These are phyloP conservation scores for Hyles vespertilio DNA, from an alignment of 1,140 invertebrate species.

Conservation along the genomic window DNA sequence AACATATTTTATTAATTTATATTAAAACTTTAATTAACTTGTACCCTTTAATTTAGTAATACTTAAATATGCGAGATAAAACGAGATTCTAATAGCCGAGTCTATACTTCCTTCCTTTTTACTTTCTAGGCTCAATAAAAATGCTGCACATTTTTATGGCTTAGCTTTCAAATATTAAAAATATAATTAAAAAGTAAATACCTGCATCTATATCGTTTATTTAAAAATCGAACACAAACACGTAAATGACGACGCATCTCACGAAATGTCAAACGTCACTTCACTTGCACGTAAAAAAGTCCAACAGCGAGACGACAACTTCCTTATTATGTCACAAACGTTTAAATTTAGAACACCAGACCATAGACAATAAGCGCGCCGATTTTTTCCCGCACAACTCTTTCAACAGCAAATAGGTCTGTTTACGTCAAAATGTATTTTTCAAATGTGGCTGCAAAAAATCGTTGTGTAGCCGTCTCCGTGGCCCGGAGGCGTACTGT, in stretches of 20 bases:
- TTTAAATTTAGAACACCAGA: constrained; percentile 27
- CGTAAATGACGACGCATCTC: constrained; percentile 8
- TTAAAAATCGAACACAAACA: constrained; percentile 6
- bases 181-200: constrained; percentile 28
- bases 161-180: neutral
- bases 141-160: no score
- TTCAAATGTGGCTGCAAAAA: constrained; percentile 71
- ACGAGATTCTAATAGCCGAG: no score
- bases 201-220: constrained; percentile 50
- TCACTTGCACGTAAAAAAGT: constrained; percentile 34
- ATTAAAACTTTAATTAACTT: no score
- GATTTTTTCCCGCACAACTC: constrained; percentile 23
- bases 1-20: no score
- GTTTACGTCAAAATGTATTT: constrained; percentile 73
- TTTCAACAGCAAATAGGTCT: constrained; percentile 48
- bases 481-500: constrained; percentile 63
- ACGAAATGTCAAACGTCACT: constrained; percentile 33
- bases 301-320: constrained; percentile 30
- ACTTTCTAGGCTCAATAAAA: no score
- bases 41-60: no score
- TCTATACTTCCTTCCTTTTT: no score
- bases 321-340: constrained; percentile 31
- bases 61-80: no score
- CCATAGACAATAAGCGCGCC: constrained; percentile 11
- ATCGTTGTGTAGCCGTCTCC: constrained; percentile 53